A percentile compares a stretch with the other conserved stretches of the same genome.
Conservation (phyloP, 1,140 invertebrate genomes). For the Drosophila malerkotliana region DNA sequence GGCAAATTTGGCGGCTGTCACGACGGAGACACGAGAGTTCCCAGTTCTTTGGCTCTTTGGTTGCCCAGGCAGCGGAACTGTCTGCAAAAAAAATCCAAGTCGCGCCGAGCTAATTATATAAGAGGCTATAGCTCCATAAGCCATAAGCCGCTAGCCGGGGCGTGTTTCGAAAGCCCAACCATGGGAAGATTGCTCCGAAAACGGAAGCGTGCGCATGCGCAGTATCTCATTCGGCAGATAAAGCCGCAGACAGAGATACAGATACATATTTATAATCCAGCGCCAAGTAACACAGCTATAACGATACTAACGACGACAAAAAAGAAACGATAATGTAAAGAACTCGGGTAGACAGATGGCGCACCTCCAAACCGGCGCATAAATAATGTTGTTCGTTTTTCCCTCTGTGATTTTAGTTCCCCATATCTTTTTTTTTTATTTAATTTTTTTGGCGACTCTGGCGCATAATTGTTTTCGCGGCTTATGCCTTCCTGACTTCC, state of each 20-base stretch:
- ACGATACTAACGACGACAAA: conserved; percentile 55
- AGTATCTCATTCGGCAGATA: conserved; percentile 72
- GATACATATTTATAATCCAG: conserved; percentile 49
- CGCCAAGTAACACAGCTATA: conserved; percentile 52
- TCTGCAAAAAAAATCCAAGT: conserved; percentile 19
- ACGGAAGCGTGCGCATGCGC: conserved; percentile 75
- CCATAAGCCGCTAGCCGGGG: conserved; percentile 17
- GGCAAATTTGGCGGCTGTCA: conserved; percentile 43
- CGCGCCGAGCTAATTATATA: conserved; percentile 62
- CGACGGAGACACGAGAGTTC: conserved; percentile 18
- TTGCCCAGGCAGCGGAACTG: conserved; percentile 49
- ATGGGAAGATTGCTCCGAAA: conserved; percentile 44
- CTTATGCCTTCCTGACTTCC: conserved; percentile 43
- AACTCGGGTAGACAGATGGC: conserved; percentile 33
- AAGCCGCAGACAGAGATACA: conserved; percentile 43
- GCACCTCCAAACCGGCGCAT: conserved; percentile 60
- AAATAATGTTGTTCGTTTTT: conserved; percentile 59
- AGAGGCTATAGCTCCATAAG: conserved; percentile 16
- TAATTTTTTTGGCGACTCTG: conserved; percentile 52
- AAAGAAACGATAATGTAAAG: conserved; percentile 10
- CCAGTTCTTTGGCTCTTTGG: conserved; percentile 9
- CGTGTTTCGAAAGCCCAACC: conserved; percentile 36
- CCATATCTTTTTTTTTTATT: background rate
- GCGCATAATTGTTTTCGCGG: conserved; percentile 66
- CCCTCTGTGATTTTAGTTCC: background rate